A percentile compares a stretch with the other conserved stretches of the same genome.
phyloP scores from a whole-genome alignment of 2,113 vertebrate species.

The Diadophis punctatus region DNA sequence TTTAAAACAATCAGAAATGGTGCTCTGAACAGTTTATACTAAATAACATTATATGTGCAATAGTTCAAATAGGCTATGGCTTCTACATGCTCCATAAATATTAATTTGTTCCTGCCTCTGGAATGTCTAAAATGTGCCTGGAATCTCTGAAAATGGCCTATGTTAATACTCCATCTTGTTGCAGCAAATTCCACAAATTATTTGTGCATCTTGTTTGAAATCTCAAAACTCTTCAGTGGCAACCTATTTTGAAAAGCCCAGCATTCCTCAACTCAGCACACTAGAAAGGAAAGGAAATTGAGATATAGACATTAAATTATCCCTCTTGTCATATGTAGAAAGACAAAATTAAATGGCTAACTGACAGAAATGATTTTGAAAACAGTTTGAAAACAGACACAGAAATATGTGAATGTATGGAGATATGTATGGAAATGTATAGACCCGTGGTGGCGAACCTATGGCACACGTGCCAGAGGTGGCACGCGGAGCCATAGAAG shows the following conservation, averaged over 20 bases:
- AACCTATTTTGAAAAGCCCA: neutral
- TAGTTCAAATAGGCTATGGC: neutral
- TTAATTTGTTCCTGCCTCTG: neutral
- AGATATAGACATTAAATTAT: neutral
- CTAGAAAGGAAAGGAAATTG: neutral
- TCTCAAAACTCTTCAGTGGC: neutral
- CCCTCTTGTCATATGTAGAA: neutral
- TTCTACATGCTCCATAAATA: neutral
- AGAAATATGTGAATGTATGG: neutral
- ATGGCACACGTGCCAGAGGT: no score
- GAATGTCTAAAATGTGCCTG: neutral
- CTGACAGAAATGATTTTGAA: neutral
- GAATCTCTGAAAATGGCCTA: neutral
- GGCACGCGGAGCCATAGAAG: no score
- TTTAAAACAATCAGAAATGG: neutral
- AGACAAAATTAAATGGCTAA: neutral
- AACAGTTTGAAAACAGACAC: neutral
- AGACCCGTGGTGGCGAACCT: no score
- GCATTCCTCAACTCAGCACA: neutral
- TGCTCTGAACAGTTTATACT: neutral
- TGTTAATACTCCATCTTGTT: neutral
- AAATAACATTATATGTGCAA: neutral
- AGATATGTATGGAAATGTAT: neutral
- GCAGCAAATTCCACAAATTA: neutral
- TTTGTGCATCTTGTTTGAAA: neutral